Conservation (phyloP, 1,140 invertebrate species). For the Zaprionus lachaisei region DNA sequence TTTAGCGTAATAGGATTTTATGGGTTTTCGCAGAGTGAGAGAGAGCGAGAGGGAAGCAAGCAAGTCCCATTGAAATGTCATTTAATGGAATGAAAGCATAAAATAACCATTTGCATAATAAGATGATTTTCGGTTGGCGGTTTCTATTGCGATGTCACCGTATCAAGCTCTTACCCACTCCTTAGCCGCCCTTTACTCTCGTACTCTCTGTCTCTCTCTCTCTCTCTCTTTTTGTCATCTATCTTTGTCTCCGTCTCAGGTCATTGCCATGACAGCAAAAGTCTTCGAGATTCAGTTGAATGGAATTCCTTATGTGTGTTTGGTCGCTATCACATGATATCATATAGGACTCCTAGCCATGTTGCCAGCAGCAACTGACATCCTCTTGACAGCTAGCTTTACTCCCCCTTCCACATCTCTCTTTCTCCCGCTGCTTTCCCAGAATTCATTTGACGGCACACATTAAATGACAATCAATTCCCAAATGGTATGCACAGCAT, state of each 20-base stretch:
- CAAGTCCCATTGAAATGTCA: conserved; percentile 43
- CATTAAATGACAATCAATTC: conserved; percentile 37
- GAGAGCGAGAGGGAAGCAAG: not conserved
- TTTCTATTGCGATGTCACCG: conserved; percentile 29
- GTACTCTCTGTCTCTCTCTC: not conserved
- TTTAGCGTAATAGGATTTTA: conserved; percentile 72
- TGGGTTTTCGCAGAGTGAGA: conserved; percentile 35
- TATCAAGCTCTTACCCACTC: conserved; percentile 24
- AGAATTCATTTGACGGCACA: conserved; percentile 1
- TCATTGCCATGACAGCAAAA: conserved; percentile 61
- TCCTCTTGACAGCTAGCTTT: conserved; percentile 9
- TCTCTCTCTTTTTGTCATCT: not conserved
- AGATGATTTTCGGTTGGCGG: conserved; percentile 64
- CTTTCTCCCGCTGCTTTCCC: not conserved
- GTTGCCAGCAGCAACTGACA: conserved; percentile 44
- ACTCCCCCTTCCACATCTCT: not conserved
- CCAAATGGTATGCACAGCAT: conserved; percentile 30
- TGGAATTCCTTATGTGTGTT: conserved; percentile 37
- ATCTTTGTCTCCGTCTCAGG: conserved; percentile 11
- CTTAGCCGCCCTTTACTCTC: not conserved
- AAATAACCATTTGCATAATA: conserved; percentile 81
- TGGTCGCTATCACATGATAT: conserved; percentile 27
- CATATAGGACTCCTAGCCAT: conserved; percentile 15
- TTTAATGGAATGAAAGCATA: conserved; percentile 51
- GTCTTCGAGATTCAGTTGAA: conserved; percentile 47